Percentiles rank a stretch among this genome's conserved stretches.
phyloP scores from a whole-genome alignment of 2,797 vertebrate genomes.

The Graptemys geographica region DNA sequence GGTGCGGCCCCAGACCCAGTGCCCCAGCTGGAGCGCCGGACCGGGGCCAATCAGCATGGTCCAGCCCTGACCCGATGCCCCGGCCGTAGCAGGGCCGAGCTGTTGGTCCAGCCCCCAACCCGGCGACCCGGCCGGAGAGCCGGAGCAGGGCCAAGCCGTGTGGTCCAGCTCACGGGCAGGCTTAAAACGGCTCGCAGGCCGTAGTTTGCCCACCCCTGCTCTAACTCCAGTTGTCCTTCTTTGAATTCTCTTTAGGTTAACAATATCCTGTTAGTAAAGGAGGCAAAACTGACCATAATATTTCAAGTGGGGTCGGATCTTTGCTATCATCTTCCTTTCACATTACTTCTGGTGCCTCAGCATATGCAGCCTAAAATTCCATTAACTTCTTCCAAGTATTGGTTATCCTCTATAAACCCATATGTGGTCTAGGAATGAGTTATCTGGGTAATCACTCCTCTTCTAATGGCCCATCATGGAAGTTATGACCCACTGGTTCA shows the following conservation, averaged over 20 bases:
- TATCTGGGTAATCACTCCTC: background rate
- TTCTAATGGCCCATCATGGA: background rate
- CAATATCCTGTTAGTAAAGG: background rate
- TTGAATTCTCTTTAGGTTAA: conserved; percentile 1
- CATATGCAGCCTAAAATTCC: background rate
- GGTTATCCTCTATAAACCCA: background rate
- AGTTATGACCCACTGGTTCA: background rate
- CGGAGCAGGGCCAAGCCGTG: no score
- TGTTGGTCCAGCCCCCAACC: no score
- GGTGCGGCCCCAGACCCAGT: no score
- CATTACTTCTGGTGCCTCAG: background rate
- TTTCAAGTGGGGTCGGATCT: background rate
- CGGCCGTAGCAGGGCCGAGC: fast-evolving
- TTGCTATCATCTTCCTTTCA: background rate
- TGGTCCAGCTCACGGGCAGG: no score
- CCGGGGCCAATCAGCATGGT: no score
- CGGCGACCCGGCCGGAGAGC: no score
- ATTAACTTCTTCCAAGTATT: background rate
- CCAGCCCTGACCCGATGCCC: no score
- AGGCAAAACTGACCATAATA: background rate
- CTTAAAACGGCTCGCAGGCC: no score
- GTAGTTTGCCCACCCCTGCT: background rate
- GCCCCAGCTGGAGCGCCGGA: no score
- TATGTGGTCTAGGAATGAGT: background rate
- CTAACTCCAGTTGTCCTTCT: background rate